A percentile compares a stretch with the other conserved stretches of the same genome.
phyloP scores from a whole-genome alignment of 2,888 invertebrate genomes.

The Ormyrus nitidulus region DNA sequence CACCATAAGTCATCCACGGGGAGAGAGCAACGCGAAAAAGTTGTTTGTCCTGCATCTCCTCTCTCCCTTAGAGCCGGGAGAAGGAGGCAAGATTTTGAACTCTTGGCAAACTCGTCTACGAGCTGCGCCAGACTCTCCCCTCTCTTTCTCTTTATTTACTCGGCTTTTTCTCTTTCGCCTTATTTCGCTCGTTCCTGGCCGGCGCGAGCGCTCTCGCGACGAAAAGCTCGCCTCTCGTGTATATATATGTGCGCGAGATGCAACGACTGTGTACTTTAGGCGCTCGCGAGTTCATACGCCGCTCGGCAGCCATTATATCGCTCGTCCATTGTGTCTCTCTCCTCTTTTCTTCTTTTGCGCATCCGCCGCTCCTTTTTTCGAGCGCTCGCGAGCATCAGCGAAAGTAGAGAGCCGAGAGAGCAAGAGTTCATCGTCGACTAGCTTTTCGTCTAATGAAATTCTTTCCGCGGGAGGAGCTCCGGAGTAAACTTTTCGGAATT shows the following conservation, averaged over 20 bases:
- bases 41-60: constrained; percentile 72
- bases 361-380: neutral
- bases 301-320: constrained; percentile 46
- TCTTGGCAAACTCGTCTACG: constrained; percentile 70
- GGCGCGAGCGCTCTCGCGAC: neutral
- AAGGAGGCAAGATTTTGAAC: constrained; percentile 65
- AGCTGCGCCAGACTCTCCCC: constrained; percentile 59
- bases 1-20: constrained; percentile 66
- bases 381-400: constrained; percentile 24
- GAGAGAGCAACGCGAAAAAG: constrained; percentile 67
- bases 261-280: constrained; percentile 31
- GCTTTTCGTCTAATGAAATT: constrained; percentile 55
- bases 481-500: constrained; percentile 52
- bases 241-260: constrained; percentile 23
- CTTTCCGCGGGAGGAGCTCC: constrained; percentile 32
- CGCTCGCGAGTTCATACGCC: constrained; percentile 48
- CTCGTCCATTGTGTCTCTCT: constrained; percentile 49
- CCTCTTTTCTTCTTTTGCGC: constrained; percentile 29
- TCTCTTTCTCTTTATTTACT: constrained; percentile 31
- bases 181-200: constrained; percentile 42
- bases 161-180: constrained; percentile 24
- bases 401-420: constrained; percentile 22
- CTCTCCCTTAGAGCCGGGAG: constrained; percentile 54
- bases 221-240: constrained; percentile 42
- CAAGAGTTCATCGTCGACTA: constrained; percentile 54